These are phyloP conservation scores for Rhorus exstirpatorius DNA, from an alignment of 2,888 invertebrate species.

Conservation along the genomic window DNA sequence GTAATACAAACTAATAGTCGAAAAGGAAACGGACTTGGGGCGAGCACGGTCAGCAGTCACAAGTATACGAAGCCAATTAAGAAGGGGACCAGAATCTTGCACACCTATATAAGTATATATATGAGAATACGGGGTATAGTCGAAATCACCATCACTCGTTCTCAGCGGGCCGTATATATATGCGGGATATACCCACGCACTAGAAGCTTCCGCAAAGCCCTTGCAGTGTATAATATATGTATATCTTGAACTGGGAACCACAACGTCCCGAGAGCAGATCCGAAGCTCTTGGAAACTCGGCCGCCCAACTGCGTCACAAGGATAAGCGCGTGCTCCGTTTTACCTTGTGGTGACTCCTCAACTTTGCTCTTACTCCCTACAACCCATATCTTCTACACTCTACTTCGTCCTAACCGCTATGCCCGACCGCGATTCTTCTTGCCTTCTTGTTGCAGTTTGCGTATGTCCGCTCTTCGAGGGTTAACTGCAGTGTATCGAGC, in stretches of 20 bases:
- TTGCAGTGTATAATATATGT: constrained; percentile 16
- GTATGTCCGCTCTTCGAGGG: constrained; percentile 59
- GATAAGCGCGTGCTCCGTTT: constrained; percentile 65
- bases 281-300: constrained; percentile 66
- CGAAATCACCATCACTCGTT: constrained; percentile 33
- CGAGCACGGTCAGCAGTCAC: constrained; percentile 51
- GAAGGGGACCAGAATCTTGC: constrained; percentile 41
- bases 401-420: constrained; percentile 36
- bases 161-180: constrained; percentile 16
- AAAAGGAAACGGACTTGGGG: constrained; percentile 52
- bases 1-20: constrained; percentile 24
- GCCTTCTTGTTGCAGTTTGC: constrained; percentile 65
- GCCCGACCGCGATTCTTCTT: constrained; percentile 60
- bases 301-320: constrained; percentile 58
- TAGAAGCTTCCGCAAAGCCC: constrained; percentile 52
- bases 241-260: constrained; percentile 48
- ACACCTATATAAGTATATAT: too few species aligned
- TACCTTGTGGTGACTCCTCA: constrained; percentile 66
- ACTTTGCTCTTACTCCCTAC: constrained; percentile 53
- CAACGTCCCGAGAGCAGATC: constrained; percentile 41
- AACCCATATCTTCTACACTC: constrained; percentile 33
- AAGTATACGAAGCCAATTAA: constrained; percentile 59
- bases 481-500: constrained; percentile 54
- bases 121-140: constrained; percentile 10
- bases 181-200: constrained; percentile 4